A percentile compares a stretch with the other conserved stretches of the same genome.
These are phyloP conservation scores for Catharus minimus DNA, from an alignment of 2,113 vertebrate genomes.

Conservation along the genomic window DNA sequence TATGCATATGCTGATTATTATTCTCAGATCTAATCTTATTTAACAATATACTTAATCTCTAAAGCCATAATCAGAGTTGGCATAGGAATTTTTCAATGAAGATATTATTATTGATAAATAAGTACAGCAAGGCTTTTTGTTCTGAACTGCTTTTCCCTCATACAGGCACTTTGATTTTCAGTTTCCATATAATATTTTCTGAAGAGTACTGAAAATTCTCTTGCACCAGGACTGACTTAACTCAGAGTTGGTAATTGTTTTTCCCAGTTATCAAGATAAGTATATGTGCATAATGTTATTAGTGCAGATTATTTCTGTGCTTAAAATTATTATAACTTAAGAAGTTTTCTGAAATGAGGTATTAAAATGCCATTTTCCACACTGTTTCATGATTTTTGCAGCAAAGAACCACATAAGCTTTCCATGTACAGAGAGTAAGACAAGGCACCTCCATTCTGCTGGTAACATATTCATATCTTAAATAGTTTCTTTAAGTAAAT, in stretches of 20 bases:
- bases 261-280: neutral
- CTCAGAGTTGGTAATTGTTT: fast-evolving
- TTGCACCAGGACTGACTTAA: neutral
- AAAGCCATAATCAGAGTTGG: neutral
- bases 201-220: neutral
- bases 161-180: neutral
- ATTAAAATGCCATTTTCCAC: neutral
- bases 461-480: neutral
- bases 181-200: neutral
- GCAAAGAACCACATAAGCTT: neutral
- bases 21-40: neutral
- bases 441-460: neutral
- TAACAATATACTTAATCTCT: neutral
- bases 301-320: neutral
- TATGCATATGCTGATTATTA: neutral
- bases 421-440: neutral
- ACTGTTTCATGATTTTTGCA: neutral
- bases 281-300: neutral
- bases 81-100: neutral
- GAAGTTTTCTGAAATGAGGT: neutral
- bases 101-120: neutral
- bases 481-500: neutral
- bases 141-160: neutral
- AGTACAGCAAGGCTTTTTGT: neutral
- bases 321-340: neutral